A percentile compares a stretch with the other conserved stretches of the same genome.
phyloP scores from a whole-genome alignment of 2,113 vertebrate genomes.

The Cyanistes caeruleus region DNA sequence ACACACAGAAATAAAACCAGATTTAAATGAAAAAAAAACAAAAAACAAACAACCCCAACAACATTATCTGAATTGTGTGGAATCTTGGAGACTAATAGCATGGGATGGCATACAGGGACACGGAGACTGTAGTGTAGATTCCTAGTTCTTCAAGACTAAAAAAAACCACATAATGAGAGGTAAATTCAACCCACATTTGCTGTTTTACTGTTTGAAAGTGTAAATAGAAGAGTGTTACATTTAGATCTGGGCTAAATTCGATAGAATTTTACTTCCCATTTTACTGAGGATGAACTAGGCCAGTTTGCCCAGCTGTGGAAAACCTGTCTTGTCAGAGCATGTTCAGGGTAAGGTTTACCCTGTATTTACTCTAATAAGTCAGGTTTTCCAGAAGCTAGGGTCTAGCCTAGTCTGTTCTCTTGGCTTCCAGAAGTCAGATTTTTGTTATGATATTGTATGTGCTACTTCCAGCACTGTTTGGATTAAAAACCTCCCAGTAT shows the following conservation, averaged over 20 bases:
- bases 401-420: neutral
- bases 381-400: neutral
- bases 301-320: neutral
- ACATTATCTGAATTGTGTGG: neutral
- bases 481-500: neutral
- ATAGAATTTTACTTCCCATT: neutral
- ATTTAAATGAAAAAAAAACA: neutral
- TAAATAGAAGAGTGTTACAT: neutral
- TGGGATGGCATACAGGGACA: neutral
- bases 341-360: neutral
- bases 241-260: neutral
- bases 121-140: neutral
- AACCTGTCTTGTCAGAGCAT: neutral
- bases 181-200: neutral
- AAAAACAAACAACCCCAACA: neutral
- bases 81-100: neutral
- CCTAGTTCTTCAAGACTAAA: neutral
- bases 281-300: neutral
- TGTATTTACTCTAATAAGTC: neutral
- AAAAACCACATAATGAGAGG: neutral
- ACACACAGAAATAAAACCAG: neutral
- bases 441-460: rapidly evolving
- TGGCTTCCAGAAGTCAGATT: neutral
- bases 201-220: neutral
- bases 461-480: neutral